These are phyloP conservation scores for Rhingia rostrata DNA, from an alignment of 2,888 invertebrate species.

Conservation along the genomic window DNA sequence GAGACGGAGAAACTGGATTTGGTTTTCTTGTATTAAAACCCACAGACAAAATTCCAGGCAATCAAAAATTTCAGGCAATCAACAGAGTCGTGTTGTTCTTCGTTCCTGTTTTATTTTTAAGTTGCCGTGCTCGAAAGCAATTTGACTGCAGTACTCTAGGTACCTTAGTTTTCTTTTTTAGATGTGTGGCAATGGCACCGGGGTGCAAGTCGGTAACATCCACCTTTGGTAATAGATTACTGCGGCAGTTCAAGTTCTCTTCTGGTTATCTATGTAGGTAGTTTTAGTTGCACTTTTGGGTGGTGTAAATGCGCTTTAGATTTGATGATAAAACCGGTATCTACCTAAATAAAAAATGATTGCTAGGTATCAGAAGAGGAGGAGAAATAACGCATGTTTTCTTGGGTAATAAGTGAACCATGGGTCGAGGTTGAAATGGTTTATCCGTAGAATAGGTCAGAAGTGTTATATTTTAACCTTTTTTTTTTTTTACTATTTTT, in stretches of 20 bases:
- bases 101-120: background rate
- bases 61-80: slow-evolving; percentile 41
- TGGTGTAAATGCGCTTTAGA: background rate
- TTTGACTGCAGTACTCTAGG: slow-evolving; percentile 49
- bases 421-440: no score
- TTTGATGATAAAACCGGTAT: background rate
- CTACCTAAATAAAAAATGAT: no score
- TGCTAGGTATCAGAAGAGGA: no score
- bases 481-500: no score
- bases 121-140: slow-evolving; percentile 25
- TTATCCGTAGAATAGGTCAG: no score
- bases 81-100: slow-evolving; percentile 23
- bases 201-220: slow-evolving; percentile 18
- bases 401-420: no score
- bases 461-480: no score
- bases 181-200: slow-evolving; percentile 8
- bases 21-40: slow-evolving; percentile 22
- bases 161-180: background rate
- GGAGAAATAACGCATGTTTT: no score
- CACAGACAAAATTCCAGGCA: slow-evolving; percentile 46
- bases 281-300: slow-evolving; percentile 7
- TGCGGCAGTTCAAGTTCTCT: slow-evolving; percentile 4
- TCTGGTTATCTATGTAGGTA: background rate
- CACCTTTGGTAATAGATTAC: background rate
- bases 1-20: slow-evolving; percentile 44